A percentile compares a stretch with the other conserved stretches of the same genome.
phyloP scores from a whole-genome alignment of 2,113 vertebrate species.

The Ochotona curzoniae region DNA sequence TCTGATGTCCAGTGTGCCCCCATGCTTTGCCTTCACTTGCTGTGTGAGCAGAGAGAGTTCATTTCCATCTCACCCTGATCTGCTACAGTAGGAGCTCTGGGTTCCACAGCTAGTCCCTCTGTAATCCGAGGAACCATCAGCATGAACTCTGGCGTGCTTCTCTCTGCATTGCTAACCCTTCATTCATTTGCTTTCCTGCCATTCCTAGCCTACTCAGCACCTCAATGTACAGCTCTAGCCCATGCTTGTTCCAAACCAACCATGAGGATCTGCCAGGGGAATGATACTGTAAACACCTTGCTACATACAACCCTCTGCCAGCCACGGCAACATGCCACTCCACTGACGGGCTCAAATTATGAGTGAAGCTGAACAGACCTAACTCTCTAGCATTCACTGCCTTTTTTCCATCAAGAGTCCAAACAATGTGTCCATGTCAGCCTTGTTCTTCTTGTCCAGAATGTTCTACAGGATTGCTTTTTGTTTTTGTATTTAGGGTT shows the following conservation, averaged over 20 bases:
- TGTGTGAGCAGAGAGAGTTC: constrained; percentile 8
- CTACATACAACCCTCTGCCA: not conserved
- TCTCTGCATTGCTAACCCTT: not conserved
- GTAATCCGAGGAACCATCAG: not conserved
- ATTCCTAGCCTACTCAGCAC: not conserved
- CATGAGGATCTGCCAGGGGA: not conserved
- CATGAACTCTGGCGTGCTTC: not conserved
- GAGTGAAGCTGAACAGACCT: not conserved
- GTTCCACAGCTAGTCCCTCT: not conserved
- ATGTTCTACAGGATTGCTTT: no score
- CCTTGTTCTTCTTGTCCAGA: not conserved
- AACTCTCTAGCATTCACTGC: not conserved
- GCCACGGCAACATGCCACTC: not conserved
- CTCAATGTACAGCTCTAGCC: not conserved
- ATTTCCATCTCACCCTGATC: constrained; percentile 45
- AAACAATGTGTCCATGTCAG: no score
- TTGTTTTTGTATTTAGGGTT: not conserved
- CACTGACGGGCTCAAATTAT: not conserved
- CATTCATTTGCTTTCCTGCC: not conserved
- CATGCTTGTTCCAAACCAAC: not conserved
- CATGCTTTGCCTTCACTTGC: not conserved
- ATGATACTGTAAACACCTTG: no score
- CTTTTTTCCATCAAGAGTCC: not conserved
- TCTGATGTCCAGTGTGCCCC: not conserved
- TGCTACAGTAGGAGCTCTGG: constrained; percentile 23